Percentiles rank a stretch among this genome's conserved stretches.
phyloP scores from a whole-genome alignment of 2,888 invertebrate species.

The Pasiphila rectangulata region DNA sequence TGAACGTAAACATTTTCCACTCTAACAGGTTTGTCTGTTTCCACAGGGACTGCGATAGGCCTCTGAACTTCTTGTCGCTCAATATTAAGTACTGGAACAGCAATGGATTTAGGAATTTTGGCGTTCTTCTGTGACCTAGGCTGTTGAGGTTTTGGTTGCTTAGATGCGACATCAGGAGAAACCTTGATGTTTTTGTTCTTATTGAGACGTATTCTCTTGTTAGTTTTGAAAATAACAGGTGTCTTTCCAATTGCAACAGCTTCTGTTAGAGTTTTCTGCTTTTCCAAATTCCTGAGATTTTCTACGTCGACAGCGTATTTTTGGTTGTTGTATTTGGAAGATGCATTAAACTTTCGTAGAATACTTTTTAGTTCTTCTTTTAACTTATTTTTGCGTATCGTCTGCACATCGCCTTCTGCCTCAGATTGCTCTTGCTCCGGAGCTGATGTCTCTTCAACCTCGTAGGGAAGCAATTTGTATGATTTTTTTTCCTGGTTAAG shows the following conservation, averaged over 20 bases:
- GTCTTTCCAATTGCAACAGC: constrained; percentile 49
- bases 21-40: constrained; percentile 37
- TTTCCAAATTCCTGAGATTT: constrained; percentile 44
- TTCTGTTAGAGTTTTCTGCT: constrained; percentile 48
- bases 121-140: constrained; percentile 26
- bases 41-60: constrained; percentile 40
- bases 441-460: constrained; percentile 26
- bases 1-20: constrained; percentile 46
- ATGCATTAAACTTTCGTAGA: constrained; percentile 44
- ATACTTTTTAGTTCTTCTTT: constrained; percentile 35
- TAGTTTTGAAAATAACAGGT: constrained; percentile 41
- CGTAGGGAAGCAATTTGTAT: constrained; percentile 28
- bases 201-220: constrained; percentile 41
- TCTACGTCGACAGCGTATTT: constrained; percentile 50
- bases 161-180: constrained; percentile 18
- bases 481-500: constrained; percentile 14
- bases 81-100: constrained; percentile 41
- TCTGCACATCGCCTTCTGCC: constrained; percentile 25
- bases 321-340: constrained; percentile 50
- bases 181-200: constrained; percentile 40
- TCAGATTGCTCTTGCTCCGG: constrained; percentile 18
- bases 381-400: constrained; percentile 33
- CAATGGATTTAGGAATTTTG: constrained; percentile 41
- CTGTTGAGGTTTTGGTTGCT: constrained; percentile 3
- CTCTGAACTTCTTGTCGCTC: constrained; percentile 37